Evolutionary conservation across 2,797 vertebrate species (phyloP).

Genomic region (Remorina albescens): DNA sequence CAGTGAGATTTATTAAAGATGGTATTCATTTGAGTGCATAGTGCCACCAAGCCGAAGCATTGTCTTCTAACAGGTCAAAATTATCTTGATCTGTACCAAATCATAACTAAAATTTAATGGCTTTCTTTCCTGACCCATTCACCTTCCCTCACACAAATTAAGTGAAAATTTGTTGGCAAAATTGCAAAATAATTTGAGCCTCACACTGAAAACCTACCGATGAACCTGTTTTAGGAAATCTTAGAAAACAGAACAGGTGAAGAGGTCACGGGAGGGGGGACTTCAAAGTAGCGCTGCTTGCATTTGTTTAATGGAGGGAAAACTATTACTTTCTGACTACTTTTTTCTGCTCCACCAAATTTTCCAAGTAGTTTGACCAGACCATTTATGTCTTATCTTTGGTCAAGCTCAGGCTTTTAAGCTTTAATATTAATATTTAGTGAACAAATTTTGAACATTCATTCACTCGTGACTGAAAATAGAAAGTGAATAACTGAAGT

Average conservation of each 20-base stretch:
- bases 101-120: no score
- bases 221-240: slow-evolving; percentile 7
- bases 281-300: slow-evolving; percentile 38
- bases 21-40: no score
- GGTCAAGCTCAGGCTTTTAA: no score
- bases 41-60: no score
- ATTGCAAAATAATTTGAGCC: slow-evolving; percentile 2
- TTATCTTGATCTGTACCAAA: no score
- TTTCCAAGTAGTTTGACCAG: no score
- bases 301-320: background rate
- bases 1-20: background rate
- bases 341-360: no score
- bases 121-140: background rate
- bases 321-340: background rate
- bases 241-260: no score
- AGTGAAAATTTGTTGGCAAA: background rate
- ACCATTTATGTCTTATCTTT: background rate
- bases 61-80: no score
- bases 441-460: background rate
- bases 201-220: slow-evolving; percentile 3
- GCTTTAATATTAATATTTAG: no score
- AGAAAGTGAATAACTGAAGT: background rate
- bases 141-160: no score
- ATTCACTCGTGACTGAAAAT: background rate
- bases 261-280: no score